phyloP scores from a whole-genome alignment of 2,113 vertebrate genomes.

The Zosterops lateralis region DNA sequence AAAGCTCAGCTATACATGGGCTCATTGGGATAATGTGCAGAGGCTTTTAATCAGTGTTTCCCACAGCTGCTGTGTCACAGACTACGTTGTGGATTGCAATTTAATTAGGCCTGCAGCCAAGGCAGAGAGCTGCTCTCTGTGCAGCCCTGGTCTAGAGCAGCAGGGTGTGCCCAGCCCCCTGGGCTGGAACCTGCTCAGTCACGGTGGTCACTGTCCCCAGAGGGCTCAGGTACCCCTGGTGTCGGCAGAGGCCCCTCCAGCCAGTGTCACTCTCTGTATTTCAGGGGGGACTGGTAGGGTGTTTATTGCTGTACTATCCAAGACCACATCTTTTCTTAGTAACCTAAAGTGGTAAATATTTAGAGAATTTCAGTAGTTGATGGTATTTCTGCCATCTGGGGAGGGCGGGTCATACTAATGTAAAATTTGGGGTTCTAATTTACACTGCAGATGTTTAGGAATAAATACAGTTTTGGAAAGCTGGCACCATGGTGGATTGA shows the following conservation, averaged over 20 bases:
- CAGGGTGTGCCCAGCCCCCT: accelerated
- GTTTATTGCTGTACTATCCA: neutral
- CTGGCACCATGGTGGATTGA: neutral
- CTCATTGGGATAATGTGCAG: neutral
- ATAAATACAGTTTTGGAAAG: neutral
- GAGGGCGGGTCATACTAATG: neutral
- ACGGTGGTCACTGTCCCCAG: neutral
- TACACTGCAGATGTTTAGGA: neutral
- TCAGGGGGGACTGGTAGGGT: neutral
- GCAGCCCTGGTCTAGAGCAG: neutral
- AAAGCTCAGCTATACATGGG: neutral
- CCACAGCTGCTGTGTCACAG: neutral
- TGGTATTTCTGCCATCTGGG: neutral
- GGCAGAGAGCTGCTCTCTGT: neutral
- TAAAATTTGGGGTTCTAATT: neutral
- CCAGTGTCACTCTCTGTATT: neutral
- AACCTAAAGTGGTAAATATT: neutral
- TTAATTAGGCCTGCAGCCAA: neutral
- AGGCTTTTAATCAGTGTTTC: neutral
- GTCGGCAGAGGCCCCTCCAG: neutral
- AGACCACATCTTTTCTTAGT: neutral
- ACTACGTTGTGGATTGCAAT: neutral
- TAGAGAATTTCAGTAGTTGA: neutral
- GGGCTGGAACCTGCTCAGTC: accelerated
- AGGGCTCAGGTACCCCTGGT: neutral